Conservation (phyloP, 2,888 invertebrate genomes). For the Lepidochrysops patricia region DNA sequence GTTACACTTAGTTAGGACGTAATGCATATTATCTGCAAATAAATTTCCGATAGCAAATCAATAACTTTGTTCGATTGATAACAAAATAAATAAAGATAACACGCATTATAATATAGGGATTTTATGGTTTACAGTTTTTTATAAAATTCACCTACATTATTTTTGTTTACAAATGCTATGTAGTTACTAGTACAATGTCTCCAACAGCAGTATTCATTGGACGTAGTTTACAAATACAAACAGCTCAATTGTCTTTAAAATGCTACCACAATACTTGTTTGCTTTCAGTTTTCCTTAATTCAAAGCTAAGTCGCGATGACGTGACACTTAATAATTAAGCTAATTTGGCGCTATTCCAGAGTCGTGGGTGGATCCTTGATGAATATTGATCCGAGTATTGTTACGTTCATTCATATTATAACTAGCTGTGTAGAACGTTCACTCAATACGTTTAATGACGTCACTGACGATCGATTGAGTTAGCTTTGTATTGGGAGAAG, state of each 20-base stretch:
- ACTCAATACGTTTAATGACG: not conserved
- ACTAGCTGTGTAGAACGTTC: not conserved
- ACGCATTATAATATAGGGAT: not conserved
- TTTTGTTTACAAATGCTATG: not conserved
- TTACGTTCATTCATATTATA: conserved; percentile 9
- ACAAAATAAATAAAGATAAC: not conserved
- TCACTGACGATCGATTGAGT: not conserved
- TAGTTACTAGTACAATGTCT: not conserved
- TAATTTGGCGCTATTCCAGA: conserved; percentile 7
- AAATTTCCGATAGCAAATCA: conserved; percentile 3
- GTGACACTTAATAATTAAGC: not conserved
- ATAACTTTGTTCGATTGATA: not conserved
- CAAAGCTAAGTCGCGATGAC: not conserved
- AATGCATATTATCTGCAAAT: not conserved
- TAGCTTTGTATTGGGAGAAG: not conserved
- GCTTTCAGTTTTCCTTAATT: not conserved
- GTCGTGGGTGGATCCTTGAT: conserved; percentile 1
- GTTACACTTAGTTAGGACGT: not conserved
- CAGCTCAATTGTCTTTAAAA: not conserved
- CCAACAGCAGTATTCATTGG: not conserved
- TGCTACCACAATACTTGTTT: not conserved
- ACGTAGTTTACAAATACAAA: not conserved
- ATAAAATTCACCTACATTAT: too few relatives aligned
- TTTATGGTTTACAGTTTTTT: too few relatives aligned
- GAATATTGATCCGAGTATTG: conserved; percentile 11